Evolutionary conservation across 2,797 vertebrate species (phyloP), one percentile per base, ranked within the genome.

Genomic region (Tapera naevia): DNA sequence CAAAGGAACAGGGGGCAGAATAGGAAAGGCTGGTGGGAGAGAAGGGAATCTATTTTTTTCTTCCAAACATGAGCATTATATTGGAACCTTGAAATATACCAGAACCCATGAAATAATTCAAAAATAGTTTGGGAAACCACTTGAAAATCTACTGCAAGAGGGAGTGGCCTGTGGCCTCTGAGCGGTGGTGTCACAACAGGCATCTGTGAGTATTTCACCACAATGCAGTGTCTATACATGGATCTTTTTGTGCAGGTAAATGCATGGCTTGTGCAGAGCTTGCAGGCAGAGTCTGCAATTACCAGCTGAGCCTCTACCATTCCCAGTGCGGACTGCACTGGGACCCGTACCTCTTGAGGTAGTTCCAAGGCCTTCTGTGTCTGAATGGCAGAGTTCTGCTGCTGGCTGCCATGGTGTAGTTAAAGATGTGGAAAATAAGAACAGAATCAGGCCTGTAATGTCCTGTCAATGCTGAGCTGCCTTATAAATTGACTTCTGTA

Each of bases 181-280:
- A 48, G 57, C 2, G 0, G 32, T 39, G 32, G 33, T 41, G 25
- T 48, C 61, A 32, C 30, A 61, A 27, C 32, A 43, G 28, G 56
- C 14, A 50, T 25, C 61, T 69, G 27, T 67, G 41, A 37, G 41
- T 28, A 35, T 41, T 73, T 46, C 21, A 9, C 39, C 54, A 35
- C 27, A 4, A 16, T 19, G 46, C 41, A 9, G 32, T 45, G 25
- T 32, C 27, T 73, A 61, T 33, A 11, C 19, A 7, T 0, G 7
- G 21, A 21, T 24, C 30, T 58, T 32, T 24, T 30, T 25, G 32
- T 27, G 41, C 19, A 48, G 67, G 73, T 48, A 39, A 18, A 57
- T 3, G 15, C 8, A n/a, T 24, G 41, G 12, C 66, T 67, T 0
- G 3, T 13, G 37, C 37, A 11, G 9, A 21, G 58, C 21, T 8